phyloP scores from a whole-genome alignment of 2,113 vertebrate genomes.

The Tonatia bakeri region DNA sequence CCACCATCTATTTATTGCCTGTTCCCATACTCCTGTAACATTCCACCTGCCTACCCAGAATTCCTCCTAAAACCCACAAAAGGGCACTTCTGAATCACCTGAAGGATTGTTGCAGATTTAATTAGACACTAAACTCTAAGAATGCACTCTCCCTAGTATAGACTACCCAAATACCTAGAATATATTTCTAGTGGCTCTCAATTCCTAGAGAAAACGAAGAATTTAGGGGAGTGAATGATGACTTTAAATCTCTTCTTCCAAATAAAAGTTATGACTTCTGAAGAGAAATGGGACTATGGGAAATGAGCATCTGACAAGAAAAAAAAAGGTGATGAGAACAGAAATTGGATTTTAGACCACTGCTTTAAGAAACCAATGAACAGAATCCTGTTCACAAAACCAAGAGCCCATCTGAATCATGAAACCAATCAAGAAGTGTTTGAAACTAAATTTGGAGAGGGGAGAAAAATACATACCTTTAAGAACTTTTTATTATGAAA shows the following conservation, averaged over 20 bases:
- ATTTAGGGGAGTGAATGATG: background rate
- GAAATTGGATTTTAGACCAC: background rate
- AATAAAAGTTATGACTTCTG: slow-evolving; percentile 24
- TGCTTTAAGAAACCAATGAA: slow-evolving; percentile 2
- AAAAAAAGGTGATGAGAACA: background rate
- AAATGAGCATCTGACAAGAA: background rate
- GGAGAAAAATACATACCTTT: background rate
- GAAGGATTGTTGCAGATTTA: background rate
- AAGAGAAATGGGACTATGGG: background rate
- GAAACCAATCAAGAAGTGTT: background rate
- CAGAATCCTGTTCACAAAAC: slow-evolving; percentile 10
- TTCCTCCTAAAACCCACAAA: background rate
- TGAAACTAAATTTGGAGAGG: slow-evolving; percentile 38
- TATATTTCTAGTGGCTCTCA: slow-evolving; percentile 22
- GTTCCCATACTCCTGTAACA: background rate
- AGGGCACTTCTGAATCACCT: background rate
- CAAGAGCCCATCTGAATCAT: slow-evolving; percentile 1
- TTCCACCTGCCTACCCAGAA: background rate
- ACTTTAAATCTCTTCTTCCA: slow-evolving; percentile 35
- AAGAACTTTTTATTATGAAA: slow-evolving; percentile 22
- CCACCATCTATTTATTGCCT: background rate
- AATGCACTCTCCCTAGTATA: background rate
- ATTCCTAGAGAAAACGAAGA: slow-evolving; percentile 19
- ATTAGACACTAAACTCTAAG: background rate
- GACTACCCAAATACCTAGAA: background rate